These are phyloP conservation scores for Peromyscus leucopus DNA, from an alignment of 2,113 vertebrate species.

Conservation along the genomic window DNA sequence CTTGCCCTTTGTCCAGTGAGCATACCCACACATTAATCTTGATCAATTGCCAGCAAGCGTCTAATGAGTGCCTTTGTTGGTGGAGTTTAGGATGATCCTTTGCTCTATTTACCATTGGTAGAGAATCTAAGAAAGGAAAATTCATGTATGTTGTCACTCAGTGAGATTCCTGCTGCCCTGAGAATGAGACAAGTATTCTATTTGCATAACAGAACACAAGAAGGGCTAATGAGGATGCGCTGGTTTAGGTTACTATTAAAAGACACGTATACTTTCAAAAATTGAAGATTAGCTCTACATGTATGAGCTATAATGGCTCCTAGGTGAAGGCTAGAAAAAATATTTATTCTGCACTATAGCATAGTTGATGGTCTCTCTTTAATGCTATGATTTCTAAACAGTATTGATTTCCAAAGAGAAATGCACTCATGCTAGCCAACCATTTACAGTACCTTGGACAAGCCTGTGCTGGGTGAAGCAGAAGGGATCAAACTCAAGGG, in stretches of 20 bases:
- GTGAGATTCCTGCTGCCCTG: slow-evolving; percentile 24
- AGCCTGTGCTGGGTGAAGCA: neutral
- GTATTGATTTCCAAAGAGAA: neutral
- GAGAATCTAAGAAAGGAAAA: slow-evolving; percentile 71
- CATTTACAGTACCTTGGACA: neutral
- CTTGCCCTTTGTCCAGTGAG: slow-evolving; percentile 62
- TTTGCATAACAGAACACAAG: slow-evolving; percentile 74
- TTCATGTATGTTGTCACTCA: slow-evolving; percentile 51
- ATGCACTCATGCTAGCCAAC: neutral
- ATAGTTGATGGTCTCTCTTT: neutral
- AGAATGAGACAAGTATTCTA: slow-evolving; percentile 57
- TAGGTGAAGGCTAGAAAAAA: slow-evolving; percentile 61
- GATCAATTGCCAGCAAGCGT: slow-evolving; percentile 63
- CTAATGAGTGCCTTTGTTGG: slow-evolving; percentile 73
- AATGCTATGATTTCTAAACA: slow-evolving; percentile 19
- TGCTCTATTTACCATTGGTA: slow-evolving; percentile 68
- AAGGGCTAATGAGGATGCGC: slow-evolving; percentile 70
- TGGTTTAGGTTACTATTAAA: slow-evolving; percentile 66
- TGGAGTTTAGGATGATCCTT: slow-evolving; percentile 56
- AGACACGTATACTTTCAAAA: slow-evolving; percentile 65
- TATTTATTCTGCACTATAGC: slow-evolving; percentile 32
- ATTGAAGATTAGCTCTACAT: slow-evolving; percentile 53
- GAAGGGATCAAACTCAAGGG: neutral
- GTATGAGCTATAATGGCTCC: slow-evolving; percentile 5
- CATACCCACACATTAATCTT: slow-evolving; percentile 74